Evolutionary conservation across 2,113 vertebrate genomes (phyloP).

Genomic region (Tragulus kanchil): DNA sequence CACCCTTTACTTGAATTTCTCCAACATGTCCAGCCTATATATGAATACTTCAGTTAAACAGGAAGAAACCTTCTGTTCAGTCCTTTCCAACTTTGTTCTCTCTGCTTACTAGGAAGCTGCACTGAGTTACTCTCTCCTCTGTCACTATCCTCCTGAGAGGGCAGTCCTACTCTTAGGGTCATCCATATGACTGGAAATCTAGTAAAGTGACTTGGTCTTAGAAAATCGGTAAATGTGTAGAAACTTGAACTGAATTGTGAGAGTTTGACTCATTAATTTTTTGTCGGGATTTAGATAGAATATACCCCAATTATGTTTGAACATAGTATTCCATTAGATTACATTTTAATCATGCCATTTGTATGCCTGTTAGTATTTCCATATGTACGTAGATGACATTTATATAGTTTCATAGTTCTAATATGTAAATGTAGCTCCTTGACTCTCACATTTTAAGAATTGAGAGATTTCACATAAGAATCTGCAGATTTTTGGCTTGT

Average conservation of each 20-base stretch:
- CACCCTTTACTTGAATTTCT: not conserved
- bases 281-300: slow-evolving; percentile 45
- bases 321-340: slow-evolving; percentile 1
- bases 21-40: not conserved
- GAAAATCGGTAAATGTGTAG: not conserved
- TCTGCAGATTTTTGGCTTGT: not conserved
- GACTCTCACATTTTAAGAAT: not conserved
- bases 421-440: not conserved
- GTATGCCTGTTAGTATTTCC: not conserved
- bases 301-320: slow-evolving; percentile 32
- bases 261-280: slow-evolving; percentile 1
- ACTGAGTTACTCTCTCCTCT: not conserved
- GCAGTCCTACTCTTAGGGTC: not conserved
- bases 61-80: not conserved
- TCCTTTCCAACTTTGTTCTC: not conserved
- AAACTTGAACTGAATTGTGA: slow-evolving; percentile 14
- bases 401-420: slow-evolving; percentile 15
- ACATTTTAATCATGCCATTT: slow-evolving; percentile 36
- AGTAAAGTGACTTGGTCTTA: not conserved
- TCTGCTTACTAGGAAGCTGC: not conserved
- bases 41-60: not conserved
- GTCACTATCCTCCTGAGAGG: not conserved
- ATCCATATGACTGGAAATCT: not conserved
- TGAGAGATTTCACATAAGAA: not conserved
- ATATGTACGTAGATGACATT: not conserved